phyloP scores from a whole-genome alignment of 2,797 vertebrate species.

The Xenentodon cancila region DNA sequence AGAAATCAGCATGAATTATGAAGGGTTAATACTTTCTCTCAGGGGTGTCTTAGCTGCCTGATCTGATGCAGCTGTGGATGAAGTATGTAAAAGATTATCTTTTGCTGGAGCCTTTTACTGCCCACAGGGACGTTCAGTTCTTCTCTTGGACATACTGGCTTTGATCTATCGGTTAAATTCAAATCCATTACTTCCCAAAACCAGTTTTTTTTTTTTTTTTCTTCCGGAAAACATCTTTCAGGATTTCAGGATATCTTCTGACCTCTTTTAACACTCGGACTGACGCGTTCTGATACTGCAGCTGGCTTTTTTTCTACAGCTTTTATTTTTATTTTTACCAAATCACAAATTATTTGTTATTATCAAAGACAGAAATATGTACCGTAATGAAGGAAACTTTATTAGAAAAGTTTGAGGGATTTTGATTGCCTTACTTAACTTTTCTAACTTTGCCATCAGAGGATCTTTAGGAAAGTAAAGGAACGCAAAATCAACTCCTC shows the following conservation, averaged over 20 bases:
- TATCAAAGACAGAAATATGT: too few species aligned
- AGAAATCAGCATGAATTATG: neutral
- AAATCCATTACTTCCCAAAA: neutral
- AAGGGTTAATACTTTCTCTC: neutral
- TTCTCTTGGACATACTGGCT: neutral
- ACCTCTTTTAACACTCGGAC: neutral
- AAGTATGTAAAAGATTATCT: constrained; percentile 3
- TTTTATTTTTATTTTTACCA: neutral
- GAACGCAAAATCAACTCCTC: too few species aligned
- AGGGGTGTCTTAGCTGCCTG: neutral
- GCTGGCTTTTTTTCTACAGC: neutral
- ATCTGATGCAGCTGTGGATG: neutral
- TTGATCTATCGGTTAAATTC: constrained; percentile 2
- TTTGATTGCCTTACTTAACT: too few species aligned
- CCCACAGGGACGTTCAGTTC: neutral
- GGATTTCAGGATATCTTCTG: neutral
- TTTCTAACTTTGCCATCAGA: too few species aligned
- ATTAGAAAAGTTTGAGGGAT: too few species aligned
- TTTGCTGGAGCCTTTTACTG: neutral
- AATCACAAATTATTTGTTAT: too few species aligned
- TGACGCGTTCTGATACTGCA: neutral
- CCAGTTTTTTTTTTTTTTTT: neutral
- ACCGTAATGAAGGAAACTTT: too few species aligned
- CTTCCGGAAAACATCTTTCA: neutral
- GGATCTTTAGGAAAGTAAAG: too few species aligned